Percentiles rank a stretch among this genome's conserved stretches.
These are phyloP conservation scores for Pipa parva DNA, from an alignment of 2,113 vertebrate species.

Conservation along the genomic window DNA sequence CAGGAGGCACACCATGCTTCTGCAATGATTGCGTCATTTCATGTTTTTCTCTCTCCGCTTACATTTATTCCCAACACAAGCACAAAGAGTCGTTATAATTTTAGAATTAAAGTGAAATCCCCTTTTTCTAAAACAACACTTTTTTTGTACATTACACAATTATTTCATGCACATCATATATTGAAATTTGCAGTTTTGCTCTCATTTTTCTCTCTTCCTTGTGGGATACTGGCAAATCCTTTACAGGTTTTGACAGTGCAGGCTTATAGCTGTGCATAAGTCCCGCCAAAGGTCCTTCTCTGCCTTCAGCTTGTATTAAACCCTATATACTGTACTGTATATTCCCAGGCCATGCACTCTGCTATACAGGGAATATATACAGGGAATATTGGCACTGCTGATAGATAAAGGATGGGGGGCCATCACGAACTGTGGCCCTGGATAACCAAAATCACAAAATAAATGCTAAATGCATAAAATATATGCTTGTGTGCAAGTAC, in stretches of 20 bases:
- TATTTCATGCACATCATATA: not conserved
- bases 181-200: constrained; percentile 9
- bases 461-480: not conserved
- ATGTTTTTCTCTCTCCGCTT: too few relatives aligned
- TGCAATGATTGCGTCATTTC: too few relatives aligned
- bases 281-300: constrained; percentile 29
- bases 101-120: not conserved
- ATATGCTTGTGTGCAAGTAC: too few relatives aligned
- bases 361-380: constrained; percentile 8
- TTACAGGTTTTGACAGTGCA: constrained; percentile 29
- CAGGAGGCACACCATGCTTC: not conserved
- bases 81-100: too few relatives aligned
- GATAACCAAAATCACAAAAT: not conserved
- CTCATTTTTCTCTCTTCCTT: constrained; percentile 8
- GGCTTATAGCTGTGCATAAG: constrained; percentile 18
- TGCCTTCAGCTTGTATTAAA: constrained; percentile 35
- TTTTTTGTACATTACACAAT: not conserved
- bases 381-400: constrained; percentile 24
- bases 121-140: not conserved
- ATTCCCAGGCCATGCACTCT: constrained; percentile 13
- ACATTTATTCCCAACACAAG: too few relatives aligned
- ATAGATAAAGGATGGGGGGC: not conserved
- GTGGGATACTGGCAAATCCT: constrained; percentile 21
- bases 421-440: constrained; percentile 8
- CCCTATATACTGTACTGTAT: constrained; percentile 22